Evolutionary conservation across 2,797 vertebrate genomes (phyloP).

Genomic region (Dicrostonyx torquatus): DNA sequence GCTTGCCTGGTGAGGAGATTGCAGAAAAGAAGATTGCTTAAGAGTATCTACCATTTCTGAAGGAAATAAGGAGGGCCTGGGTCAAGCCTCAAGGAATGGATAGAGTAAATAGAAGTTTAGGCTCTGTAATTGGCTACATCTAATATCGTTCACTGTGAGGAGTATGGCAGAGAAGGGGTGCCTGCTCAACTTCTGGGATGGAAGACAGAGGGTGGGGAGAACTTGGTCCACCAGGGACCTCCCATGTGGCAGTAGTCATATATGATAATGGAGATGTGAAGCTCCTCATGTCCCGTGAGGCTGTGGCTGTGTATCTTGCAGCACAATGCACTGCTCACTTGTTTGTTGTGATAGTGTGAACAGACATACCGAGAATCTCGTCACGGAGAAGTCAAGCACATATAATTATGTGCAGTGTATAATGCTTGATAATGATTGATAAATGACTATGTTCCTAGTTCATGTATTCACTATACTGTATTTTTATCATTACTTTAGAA

Average conservation of each 20-base stretch:
- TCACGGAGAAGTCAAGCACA: background rate
- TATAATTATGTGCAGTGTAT: slow-evolving; percentile 28
- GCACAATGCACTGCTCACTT: background rate
- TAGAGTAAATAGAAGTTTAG: background rate
- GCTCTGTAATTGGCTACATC: background rate
- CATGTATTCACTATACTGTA: background rate
- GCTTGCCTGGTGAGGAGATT: background rate
- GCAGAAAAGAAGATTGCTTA: background rate
- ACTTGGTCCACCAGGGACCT: background rate
- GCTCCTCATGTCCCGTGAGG: background rate
- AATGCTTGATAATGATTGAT: background rate
- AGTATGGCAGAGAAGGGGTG: too few species aligned
- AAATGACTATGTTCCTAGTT: background rate
- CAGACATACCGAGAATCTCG: background rate
- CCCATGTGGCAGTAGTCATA: too few species aligned
- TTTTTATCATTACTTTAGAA: slow-evolving; percentile 5
- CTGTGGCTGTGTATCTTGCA: background rate
- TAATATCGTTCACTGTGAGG: background rate
- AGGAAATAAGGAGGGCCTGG: background rate
- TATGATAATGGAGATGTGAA: background rate
- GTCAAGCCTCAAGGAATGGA: background rate
- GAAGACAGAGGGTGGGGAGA: background rate
- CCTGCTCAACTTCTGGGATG: background rate
- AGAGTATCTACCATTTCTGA: background rate
- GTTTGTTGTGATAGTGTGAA: background rate